Evolutionary conservation across 2,797 vertebrate genomes (phyloP).

Genomic region (Notolepis coatsorum): DNA sequence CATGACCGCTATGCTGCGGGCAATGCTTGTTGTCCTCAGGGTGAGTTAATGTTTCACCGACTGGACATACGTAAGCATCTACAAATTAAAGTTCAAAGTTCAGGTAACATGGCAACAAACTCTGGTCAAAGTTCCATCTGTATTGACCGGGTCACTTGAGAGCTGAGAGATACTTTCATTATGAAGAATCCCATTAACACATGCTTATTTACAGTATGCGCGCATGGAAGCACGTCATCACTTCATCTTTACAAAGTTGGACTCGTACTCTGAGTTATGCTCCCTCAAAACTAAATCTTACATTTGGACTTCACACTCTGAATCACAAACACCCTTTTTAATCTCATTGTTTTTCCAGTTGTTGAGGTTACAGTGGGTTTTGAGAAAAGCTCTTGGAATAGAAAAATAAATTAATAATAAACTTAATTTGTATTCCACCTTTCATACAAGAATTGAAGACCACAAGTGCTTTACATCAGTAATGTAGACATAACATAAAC

Average conservation of each 20-base stretch:
- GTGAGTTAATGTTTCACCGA: conserved; percentile 74
- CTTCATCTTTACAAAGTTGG: no score
- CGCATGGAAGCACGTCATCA: no score
- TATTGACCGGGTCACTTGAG: not conserved
- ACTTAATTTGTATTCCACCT: no score
- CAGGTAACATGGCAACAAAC: conserved; percentile 33
- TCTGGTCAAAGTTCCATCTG: conserved; percentile 15
- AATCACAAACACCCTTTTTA: not conserved
- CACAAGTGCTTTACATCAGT: no score
- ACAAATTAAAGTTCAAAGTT: conserved; percentile 67
- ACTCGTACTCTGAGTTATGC: not conserved
- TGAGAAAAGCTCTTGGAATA: not conserved
- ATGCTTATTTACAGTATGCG: not conserved
- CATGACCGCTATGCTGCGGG: not conserved
- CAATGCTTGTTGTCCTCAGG: conserved; percentile 35
- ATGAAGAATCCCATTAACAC: no score
- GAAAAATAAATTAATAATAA: no score
- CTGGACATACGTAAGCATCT: conserved; percentile 20
- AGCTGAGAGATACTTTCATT: not conserved
- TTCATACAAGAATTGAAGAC: no score
- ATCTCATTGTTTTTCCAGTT: not conserved
- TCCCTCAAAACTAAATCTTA: not conserved
- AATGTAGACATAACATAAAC: no score
- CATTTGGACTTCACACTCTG: not conserved
- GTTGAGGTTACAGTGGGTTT: not conserved